Percentiles rank a stretch among this genome's conserved stretches.
phyloP scores from a whole-genome alignment of 2,888 invertebrate genomes.

The Osmoderma eremita region DNA sequence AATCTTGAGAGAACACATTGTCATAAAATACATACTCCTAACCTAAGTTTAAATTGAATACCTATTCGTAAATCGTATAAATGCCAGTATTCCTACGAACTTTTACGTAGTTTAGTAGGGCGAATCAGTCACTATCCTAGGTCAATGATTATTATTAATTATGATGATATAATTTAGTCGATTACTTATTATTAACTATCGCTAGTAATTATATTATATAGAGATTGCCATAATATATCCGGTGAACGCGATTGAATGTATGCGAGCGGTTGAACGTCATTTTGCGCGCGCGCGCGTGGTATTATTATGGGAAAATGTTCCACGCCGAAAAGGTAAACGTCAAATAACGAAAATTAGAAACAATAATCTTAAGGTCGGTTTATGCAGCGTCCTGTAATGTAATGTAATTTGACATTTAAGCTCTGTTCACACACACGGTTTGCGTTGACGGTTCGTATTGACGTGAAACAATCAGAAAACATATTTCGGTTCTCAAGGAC shows the following conservation, averaged over 20 bases:
- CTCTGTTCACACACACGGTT: too few species aligned
- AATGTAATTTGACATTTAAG: too few species aligned
- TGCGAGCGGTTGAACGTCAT: not conserved
- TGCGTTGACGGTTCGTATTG: too few species aligned
- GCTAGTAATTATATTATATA: slow-evolving; percentile 17
- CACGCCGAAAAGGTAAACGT: too few species aligned
- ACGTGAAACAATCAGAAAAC: too few species aligned
- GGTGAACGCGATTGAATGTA: slow-evolving; percentile 25
- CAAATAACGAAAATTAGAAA: too few species aligned
- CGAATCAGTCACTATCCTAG: slow-evolving; percentile 61
- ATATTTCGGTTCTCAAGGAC: too few species aligned
- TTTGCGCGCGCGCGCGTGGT: too few species aligned
- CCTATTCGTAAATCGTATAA: slow-evolving; percentile 28
- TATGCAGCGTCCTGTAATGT: too few species aligned
- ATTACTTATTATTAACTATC: slow-evolving; percentile 11
- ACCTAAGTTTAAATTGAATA: not conserved
- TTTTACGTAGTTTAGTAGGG: slow-evolving; percentile 38
- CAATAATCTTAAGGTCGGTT: too few species aligned
- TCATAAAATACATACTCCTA: slow-evolving; percentile 9
- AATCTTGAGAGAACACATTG: slow-evolving; percentile 19
- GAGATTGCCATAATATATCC: slow-evolving; percentile 37
- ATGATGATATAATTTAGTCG: slow-evolving; percentile 26
- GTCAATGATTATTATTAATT: slow-evolving; percentile 49
- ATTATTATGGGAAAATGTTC: too few species aligned
- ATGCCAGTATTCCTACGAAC: slow-evolving; percentile 39